Percentiles rank a stretch among this genome's conserved stretches.
phyloP scores from a whole-genome alignment of 2,888 invertebrate species.

The Stenchaetothrips biformis region DNA sequence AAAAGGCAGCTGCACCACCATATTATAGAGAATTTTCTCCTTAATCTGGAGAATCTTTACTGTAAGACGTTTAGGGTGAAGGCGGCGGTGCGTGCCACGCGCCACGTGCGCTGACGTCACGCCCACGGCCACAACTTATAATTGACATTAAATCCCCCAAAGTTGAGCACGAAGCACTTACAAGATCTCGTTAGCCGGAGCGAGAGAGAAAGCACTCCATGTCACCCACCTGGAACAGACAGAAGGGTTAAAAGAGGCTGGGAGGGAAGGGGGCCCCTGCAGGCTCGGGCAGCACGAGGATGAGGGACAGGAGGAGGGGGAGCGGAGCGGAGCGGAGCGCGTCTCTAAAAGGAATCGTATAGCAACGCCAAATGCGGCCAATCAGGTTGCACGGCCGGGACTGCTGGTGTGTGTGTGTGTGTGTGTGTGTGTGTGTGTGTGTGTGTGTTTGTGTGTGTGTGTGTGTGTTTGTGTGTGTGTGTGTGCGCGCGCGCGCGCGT shows the following conservation, averaged over 20 bases:
- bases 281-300: background rate
- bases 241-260: background rate
- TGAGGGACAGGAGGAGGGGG: too few species aligned
- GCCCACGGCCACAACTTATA: background rate
- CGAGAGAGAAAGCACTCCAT: background rate
- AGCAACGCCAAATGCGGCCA: conserved; percentile 5
- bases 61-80: too few species aligned
- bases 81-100: background rate
- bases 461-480: conserved; percentile 4
- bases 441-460: too few species aligned
- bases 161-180: background rate
- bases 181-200: background rate
- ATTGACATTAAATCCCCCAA: background rate
- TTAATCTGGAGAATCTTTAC: too few species aligned
- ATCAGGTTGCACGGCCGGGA: background rate
- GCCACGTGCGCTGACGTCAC: background rate
- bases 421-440: background rate
- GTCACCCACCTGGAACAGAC: conserved; percentile 8
- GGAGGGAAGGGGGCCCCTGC: background rate
- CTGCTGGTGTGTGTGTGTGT: background rate
- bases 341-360: conserved; percentile 18
- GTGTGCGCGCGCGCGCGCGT: background rate
- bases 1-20: too few species aligned
- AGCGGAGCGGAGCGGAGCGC: background rate
- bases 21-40: too few species aligned